A percentile compares a stretch with the other conserved stretches of the same genome.
These are phyloP conservation scores for Chlorodrepanis virens DNA, from an alignment of 2,113 vertebrate species.

Conservation along the genomic window DNA sequence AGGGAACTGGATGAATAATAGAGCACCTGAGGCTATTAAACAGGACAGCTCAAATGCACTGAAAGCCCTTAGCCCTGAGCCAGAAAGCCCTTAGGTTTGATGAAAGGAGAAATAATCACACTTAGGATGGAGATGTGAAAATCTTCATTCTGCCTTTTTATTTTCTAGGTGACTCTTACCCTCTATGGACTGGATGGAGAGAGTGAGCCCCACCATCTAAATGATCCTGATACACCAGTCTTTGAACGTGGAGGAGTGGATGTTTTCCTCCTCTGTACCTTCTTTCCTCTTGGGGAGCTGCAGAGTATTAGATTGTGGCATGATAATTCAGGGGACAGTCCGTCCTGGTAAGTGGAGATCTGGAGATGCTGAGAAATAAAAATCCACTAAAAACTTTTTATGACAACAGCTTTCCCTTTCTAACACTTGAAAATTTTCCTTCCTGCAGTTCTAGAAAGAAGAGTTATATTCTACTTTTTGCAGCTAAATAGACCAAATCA, in stretches of 20 bases:
- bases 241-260: constrained; percentile 90
- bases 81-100: not conserved
- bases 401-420: not conserved
- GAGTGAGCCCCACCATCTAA: constrained; percentile 90
- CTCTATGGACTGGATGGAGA: constrained; percentile 86
- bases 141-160: not conserved
- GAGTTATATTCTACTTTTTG: not conserved
- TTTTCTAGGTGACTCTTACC: constrained; percentile 85
- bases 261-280: constrained; percentile 87
- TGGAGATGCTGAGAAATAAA: not conserved
- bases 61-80: not conserved
- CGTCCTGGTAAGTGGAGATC: constrained; percentile 79
- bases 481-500: not conserved
- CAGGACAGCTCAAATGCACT: not conserved
- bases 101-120: not conserved
- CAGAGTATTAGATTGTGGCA: constrained; percentile 90
- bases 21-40: not conserved
- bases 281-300: constrained; percentile 90
- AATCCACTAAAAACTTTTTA: not conserved
- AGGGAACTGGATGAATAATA: not conserved
- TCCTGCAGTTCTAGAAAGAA: not conserved
- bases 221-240: constrained; percentile 75
- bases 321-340: constrained; percentile 87
- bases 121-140: accelerated
- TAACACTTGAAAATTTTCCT: not conserved